Evolutionary conservation across 2,113 vertebrate genomes (phyloP).

Genomic region (Acinonyx jubatus): DNA sequence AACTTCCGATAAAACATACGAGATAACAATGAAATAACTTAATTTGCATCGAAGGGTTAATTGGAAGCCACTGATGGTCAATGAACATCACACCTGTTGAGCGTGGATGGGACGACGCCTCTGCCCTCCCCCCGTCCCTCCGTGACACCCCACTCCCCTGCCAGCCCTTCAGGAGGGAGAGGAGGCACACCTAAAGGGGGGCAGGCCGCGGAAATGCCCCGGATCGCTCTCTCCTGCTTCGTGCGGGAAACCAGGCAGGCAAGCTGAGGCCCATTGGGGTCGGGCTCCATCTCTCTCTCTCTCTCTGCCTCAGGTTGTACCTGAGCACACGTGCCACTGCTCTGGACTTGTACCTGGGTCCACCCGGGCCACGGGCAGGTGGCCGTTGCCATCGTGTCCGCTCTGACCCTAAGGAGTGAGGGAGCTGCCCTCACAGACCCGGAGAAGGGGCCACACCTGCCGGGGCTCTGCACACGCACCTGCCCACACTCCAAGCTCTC

Average conservation of each 20-base stretch:
- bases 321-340: rapidly evolving
- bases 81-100: rapidly evolving
- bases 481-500: background rate
- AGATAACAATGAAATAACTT: background rate
- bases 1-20: constrained; percentile 30
- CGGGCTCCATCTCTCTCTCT: rapidly evolving
- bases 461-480: background rate
- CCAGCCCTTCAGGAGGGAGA: background rate
- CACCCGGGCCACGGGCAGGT: rapidly evolving
- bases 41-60: rapidly evolving
- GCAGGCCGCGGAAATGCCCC: background rate
- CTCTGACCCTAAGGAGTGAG: rapidly evolving
- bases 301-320: background rate
- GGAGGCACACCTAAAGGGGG: too few species aligned
- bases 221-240: background rate
- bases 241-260: rapidly evolving
- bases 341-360: rapidly evolving
- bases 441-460: rapidly evolving
- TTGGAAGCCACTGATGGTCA: rapidly evolving
- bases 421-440: too few species aligned
- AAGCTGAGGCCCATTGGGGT: rapidly evolving
- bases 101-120: rapidly evolving
- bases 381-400: rapidly evolving
- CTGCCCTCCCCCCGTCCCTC: rapidly evolving
- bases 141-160: rapidly evolving